phyloP scores from a whole-genome alignment of 2,888 invertebrate genomes.

The Philhelius pedissequus region DNA sequence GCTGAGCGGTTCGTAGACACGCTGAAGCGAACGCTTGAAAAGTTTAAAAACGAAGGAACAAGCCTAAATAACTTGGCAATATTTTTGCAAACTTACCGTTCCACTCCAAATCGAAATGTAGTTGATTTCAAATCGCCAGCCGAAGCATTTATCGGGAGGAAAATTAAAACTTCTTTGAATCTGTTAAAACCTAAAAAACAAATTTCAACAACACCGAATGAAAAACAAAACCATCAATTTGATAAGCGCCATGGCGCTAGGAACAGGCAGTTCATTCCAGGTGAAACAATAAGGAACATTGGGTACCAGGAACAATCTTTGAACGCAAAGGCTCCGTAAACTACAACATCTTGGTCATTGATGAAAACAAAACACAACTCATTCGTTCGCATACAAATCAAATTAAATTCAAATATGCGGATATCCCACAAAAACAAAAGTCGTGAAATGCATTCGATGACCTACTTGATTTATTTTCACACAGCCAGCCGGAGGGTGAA shows the following conservation, averaged over 20 bases:
- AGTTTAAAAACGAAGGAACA: too few species aligned
- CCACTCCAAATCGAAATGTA: too few species aligned
- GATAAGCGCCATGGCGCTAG: not conserved
- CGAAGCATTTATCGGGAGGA: not conserved
- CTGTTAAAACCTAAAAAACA: not conserved
- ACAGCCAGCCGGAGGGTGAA: too few species aligned
- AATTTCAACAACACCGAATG: not conserved
- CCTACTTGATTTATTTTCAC: too few species aligned
- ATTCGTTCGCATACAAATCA: not conserved
- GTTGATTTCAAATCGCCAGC: not conserved
- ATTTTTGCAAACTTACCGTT: too few species aligned
- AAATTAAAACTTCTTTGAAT: not conserved
- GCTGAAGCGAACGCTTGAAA: too few species aligned
- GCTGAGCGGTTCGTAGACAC: too few species aligned
- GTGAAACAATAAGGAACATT: not conserved
- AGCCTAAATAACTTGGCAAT: too few species aligned
- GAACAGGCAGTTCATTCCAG: not conserved
- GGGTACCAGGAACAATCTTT: not conserved
- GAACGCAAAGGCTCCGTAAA: not conserved
- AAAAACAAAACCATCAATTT: not conserved
- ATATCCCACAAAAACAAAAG: too few species aligned
- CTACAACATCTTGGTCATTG: not conserved
- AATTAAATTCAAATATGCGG: not conserved
- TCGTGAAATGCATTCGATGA: too few species aligned
- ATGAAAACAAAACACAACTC: not conserved